Conservation (phyloP, 2,113 vertebrate genomes). For the Peromyscus polionotus region DNA sequence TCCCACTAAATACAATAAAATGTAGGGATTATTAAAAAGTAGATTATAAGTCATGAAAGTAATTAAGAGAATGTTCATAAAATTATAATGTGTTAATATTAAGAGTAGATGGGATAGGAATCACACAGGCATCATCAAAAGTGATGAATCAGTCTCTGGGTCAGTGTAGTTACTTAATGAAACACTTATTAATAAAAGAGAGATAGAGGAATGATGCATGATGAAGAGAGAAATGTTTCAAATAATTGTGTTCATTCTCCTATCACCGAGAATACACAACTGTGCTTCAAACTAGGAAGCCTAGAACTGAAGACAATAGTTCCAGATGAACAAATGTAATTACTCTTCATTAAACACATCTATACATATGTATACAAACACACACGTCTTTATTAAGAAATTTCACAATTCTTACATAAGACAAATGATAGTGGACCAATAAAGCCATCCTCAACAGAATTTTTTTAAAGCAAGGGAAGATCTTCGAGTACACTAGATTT, state of each 20-base stretch:
- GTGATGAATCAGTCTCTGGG: neutral
- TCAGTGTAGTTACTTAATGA: neutral
- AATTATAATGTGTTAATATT: neutral
- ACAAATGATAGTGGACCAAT: neutral
- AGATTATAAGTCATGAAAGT: neutral
- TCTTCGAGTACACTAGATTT: neutral
- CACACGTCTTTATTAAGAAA: neutral
- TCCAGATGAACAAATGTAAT: neutral
- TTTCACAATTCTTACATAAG: neutral
- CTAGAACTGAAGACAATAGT: neutral
- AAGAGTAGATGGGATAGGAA: neutral
- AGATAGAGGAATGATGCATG: neutral
- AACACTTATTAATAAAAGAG: neutral
- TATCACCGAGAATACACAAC: neutral
- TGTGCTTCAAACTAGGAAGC: conserved; percentile 3
- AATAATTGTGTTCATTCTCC: neutral
- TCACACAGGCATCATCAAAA: neutral
- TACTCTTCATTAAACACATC: neutral
- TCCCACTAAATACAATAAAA: neutral
- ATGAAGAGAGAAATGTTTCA: neutral
- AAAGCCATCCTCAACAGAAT: neutral
- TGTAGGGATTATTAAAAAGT: neutral
- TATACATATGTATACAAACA: neutral
- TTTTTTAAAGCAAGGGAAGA: neutral
- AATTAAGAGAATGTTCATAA: neutral